phyloP scores from a whole-genome alignment of 2,797 vertebrate species.

The Chelonia mydas region DNA sequence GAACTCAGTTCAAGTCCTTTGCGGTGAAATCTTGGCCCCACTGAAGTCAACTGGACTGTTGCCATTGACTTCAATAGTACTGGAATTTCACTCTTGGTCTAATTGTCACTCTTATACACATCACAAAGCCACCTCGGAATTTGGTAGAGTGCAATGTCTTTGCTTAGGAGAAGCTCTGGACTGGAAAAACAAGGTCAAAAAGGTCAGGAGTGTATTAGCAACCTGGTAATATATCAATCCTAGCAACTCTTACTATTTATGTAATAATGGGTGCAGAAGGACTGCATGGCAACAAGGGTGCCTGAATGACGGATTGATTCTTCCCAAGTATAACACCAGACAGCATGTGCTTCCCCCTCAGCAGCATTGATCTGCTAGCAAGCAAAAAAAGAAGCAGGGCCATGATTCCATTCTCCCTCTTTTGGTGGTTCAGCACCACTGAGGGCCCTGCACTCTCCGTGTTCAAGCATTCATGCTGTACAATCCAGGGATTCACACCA shows the following conservation, averaged over 20 bases:
- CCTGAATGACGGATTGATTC: not conserved
- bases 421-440: not conserved
- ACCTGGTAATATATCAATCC: fast-evolving
- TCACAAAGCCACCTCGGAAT: not conserved
- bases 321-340: not conserved
- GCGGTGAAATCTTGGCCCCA: not conserved
- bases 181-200: not conserved
- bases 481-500: not conserved
- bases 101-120: not conserved
- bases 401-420: not conserved
- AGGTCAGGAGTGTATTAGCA: not conserved
- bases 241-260: fast-evolving
- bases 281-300: not conserved
- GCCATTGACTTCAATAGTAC: not conserved
- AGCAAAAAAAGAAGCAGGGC: fast-evolving
- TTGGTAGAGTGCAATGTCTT: not conserved
- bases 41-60: not conserved
- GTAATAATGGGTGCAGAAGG: not conserved
- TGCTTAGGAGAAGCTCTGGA: not conserved
- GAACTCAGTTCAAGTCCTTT: not conserved
- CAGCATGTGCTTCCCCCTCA: fast-evolving
- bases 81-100: not conserved
- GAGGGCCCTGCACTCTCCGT: not conserved
- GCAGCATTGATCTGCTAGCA: not conserved
- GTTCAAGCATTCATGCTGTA: not conserved